Evolutionary conservation across 2,113 vertebrate species (phyloP).

Genomic region (Azemiops feae): DNA sequence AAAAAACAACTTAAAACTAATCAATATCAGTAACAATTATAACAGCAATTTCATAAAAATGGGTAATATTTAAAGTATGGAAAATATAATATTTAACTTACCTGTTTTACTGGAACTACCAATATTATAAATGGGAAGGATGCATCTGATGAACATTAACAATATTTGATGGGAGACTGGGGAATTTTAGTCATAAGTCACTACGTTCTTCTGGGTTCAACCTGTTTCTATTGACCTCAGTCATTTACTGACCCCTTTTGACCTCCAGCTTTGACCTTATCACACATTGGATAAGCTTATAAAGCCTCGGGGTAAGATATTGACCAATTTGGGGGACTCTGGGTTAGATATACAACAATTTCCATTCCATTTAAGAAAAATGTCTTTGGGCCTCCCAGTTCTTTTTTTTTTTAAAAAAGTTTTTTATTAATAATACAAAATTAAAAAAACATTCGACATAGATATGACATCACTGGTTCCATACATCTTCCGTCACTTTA

Average conservation of each 20-base stretch:
- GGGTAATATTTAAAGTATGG: neutral
- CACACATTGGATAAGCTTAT: neutral
- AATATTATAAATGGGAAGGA: neutral
- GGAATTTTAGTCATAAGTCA: neutral
- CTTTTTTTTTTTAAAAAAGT: too few relatives aligned
- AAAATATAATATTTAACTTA: neutral
- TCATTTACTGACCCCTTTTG: neutral
- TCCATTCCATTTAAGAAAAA: neutral
- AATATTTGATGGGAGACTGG: neutral
- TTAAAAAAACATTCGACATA: too few relatives aligned
- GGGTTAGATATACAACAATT: neutral
- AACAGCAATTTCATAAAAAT: neutral
- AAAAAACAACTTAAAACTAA: neutral
- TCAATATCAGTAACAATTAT: neutral
- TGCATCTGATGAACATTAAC: neutral
- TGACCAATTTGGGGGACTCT: neutral
- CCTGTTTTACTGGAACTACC: neutral
- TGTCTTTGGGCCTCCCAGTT: neutral
- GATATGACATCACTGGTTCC: too few relatives aligned
- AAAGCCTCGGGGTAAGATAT: neutral
- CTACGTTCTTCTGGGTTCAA: neutral
- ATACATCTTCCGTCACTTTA: too few relatives aligned
- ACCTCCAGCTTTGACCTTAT: too few relatives aligned
- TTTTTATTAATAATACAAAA: too few relatives aligned
- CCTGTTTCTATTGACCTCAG: neutral